Base-by-base conservation (phyloP, 1,140 invertebrate genomes). In the Leptopilina clavipes region DNA sequence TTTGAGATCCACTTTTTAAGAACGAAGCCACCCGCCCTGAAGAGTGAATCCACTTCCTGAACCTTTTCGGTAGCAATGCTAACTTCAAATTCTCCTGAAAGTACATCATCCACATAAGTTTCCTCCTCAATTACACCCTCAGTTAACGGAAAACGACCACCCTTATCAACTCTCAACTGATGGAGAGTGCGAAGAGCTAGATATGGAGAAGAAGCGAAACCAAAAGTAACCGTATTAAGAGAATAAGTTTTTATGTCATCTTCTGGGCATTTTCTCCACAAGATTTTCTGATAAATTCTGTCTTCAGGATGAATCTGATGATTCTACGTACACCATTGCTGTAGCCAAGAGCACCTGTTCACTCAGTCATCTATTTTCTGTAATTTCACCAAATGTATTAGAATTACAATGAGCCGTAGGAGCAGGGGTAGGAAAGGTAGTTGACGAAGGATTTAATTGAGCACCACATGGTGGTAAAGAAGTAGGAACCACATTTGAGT, bases 171-270 rank as follows among this genome's bases (percentile, higher is more conserved):
- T 40, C 75, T 75, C 45, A 86, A 44, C 19, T 83, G 84, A 40
- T 82, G 73, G 0, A 88, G 0, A 81, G 78, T 22, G 82, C 85
- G n/a, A 44, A 80, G 18, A 65, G 73, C 77, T 10, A 78, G n/a
- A 18, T 25, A 75, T 1, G 73, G 73, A 9, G 77, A 56, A 14
- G 71, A 18, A 11, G 71, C 40, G 43, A 79, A 84, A n/a, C 86
- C 86, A 70, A 84, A 86, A 0, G 86, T 89, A 1, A 88, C 83
- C 0, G 86, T 89, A 7, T 76, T 79, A 22, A 87, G 71, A 14
- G 56, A 6, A 65, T 80, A 86, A 22, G 76, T 73, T 72, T 78
- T 72, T 25, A 84, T 56, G 2, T 65, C 72, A 14, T 78, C 45
- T 1, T 71, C 22, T 17, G 48, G 18, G 14, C 40, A 31, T n/a